Evolutionary conservation across 2,888 invertebrate species (phyloP).

Genomic region (Nemotelus pantherinus): DNA sequence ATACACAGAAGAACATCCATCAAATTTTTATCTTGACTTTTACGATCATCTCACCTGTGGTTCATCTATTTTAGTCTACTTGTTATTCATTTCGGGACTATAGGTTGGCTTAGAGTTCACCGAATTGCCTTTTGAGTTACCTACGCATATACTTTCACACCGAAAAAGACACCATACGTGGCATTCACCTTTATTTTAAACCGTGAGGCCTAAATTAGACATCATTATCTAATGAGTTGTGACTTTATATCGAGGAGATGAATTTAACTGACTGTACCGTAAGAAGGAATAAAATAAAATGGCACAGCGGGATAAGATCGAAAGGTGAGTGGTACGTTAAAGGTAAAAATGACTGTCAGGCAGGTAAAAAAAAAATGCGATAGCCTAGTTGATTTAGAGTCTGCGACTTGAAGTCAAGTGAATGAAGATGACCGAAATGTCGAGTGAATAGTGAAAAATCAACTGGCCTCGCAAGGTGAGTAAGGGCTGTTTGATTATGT

Average conservation of each 20-base stretch:
- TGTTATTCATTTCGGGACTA: neutral
- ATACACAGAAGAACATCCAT: too few species aligned
- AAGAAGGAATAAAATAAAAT: neutral
- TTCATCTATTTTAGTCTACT: conserved; percentile 14
- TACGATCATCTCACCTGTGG: conserved; percentile 4
- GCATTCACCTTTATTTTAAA: neutral
- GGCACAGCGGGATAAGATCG: conserved; percentile 35
- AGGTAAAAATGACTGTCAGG: neutral
- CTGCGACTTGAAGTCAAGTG: too few species aligned
- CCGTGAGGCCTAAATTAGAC: conserved; percentile 31
- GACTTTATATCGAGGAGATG: conserved; percentile 27
- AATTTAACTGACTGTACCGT: neutral
- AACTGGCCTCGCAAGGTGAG: too few species aligned
- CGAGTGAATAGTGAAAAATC: too few species aligned
- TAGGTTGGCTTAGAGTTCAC: neutral
- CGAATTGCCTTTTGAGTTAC: neutral
- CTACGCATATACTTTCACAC: neutral
- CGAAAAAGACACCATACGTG: neutral
- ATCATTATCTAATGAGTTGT: conserved; percentile 42
- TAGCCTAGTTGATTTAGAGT: too few species aligned
- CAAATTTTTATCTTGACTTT: conserved; percentile 15
- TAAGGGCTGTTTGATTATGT: too few species aligned
- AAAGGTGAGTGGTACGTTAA: conserved; percentile 20
- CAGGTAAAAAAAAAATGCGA: too few species aligned
- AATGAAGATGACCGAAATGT: too few species aligned